A percentile compares a stretch with the other conserved stretches of the same genome.
Evolutionary conservation across 2,797 vertebrate species (phyloP).

Genomic region (Myiotriccus ornatus): DNA sequence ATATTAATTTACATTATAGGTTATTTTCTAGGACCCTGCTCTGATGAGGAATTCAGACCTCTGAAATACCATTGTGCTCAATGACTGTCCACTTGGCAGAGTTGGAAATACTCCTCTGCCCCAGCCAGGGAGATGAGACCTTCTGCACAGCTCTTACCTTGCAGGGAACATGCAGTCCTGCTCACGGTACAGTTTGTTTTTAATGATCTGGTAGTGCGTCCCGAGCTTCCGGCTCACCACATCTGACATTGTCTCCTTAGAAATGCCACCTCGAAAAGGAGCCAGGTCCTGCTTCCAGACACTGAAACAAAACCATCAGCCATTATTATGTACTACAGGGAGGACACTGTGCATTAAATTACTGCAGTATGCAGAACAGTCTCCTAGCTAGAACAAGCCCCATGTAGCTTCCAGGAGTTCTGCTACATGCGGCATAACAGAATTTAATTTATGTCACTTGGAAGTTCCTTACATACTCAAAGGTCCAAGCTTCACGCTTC

Average conservation of each 20-base stretch:
- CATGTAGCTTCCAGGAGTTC: background rate
- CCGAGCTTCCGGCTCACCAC: slow-evolving; percentile 85
- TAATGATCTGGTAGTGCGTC: slow-evolving; percentile 94
- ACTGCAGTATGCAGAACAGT: background rate
- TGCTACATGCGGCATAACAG: background rate
- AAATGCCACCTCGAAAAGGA: slow-evolving; percentile 85
- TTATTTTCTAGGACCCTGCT: background rate
- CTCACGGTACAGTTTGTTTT: slow-evolving; percentile 88
- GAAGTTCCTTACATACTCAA: background rate
- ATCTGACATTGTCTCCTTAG: slow-evolving; percentile 81
- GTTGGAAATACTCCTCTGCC: background rate
- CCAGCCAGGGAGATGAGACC: background rate
- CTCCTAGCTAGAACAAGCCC: background rate
- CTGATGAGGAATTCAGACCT: background rate
- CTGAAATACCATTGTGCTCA: background rate
- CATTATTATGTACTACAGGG: background rate
- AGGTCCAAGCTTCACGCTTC: background rate
- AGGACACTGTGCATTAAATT: background rate
- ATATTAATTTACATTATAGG: no score
- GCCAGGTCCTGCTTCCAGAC: slow-evolving; percentile 85
- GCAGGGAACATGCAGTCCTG: slow-evolving; percentile 95
- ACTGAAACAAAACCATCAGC: slow-evolving; percentile 70
- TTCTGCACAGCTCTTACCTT: slow-evolving; percentile 76
- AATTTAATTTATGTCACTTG: background rate
- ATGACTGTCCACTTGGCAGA: background rate